A percentile compares a stretch with the other conserved stretches of the same genome.
Conservation (phyloP, 2,113 vertebrate genomes). For the Lethenteron camtschaticum region DNA sequence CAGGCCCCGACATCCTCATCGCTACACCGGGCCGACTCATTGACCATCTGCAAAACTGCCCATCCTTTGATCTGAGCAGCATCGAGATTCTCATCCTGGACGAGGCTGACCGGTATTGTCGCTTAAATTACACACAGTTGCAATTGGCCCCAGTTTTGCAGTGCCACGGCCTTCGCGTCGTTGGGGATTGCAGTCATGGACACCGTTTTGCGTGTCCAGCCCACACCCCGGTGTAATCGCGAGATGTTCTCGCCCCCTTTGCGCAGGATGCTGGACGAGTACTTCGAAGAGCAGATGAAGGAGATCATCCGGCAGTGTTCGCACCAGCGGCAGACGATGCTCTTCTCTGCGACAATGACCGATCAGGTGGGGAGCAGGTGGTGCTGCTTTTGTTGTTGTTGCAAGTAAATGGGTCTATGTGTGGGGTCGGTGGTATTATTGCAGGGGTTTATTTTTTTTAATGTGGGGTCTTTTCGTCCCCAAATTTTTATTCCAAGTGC, state of each 20-base stretch:
- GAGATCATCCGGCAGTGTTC: conserved; percentile 78
- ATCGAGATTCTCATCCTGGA: conserved; percentile 89
- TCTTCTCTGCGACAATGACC: conserved; percentile 92
- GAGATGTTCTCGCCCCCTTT: conserved; percentile 6
- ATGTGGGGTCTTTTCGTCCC: too few species aligned
- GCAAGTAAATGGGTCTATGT: too few species aligned
- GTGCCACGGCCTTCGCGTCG: background rate
- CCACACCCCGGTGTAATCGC: background rate
- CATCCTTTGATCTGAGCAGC: conserved; percentile 62
- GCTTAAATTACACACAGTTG: background rate
- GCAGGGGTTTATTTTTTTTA: too few species aligned
- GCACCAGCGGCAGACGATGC: conserved; percentile 74
- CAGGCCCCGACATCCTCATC: conserved; percentile 66
- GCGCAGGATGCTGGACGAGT: conserved; percentile 82
- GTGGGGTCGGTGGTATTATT: too few species aligned
- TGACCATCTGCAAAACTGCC: conserved; percentile 89
- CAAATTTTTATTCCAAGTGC: too few species aligned
- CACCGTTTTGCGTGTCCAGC: background rate
- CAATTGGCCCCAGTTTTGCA: background rate
- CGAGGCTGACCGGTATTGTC: conserved; percentile 57
- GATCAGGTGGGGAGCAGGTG: conserved; percentile 40
- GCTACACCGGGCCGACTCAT: conserved; percentile 83
- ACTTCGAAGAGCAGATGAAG: conserved; percentile 98
- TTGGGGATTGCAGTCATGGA: background rate
- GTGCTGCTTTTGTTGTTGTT: too few species aligned